Evolutionary conservation across 2,797 vertebrate genomes (phyloP), one percentile per base, ranked within the genome.

Genomic region (Naso thynnoides): DNA sequence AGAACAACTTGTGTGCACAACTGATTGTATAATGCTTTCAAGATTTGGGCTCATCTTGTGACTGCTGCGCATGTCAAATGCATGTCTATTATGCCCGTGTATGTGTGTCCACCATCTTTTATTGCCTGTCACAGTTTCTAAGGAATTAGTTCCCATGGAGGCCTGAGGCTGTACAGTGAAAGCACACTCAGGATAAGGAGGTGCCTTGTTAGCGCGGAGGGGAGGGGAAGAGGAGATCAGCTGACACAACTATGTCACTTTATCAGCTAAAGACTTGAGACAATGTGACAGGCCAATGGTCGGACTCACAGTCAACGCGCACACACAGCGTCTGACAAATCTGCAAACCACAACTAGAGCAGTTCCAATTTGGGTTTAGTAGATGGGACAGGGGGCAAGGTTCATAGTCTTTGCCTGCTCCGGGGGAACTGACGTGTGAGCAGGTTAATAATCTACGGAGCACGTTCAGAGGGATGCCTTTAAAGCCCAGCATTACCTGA

Each of bases 401-500:
- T 52, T 48, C 44, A 38, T 16, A 6, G 26, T 36, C 36, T 27
- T 73, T 59, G 81, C 72, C 6, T 62, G 67, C 60, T 66, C 64
- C 27, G 62, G n/a, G n/a, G 67, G 36, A 78, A 82, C 39, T 36
- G 42, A 65, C 49, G 58, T 63, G 66, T 65, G 59, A 73, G 63
- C 58, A 44, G 16, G 33, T 48, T 73, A 79, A 88, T 81, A 75
- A 90, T 80, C 80, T 83, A 50, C 54, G 50, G 56, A 76, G 79
- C 75, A 82, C 41, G 42, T 84, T 88, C 70, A 78, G 47, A 48
- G 78, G 73, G 73, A 80, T 64, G 86, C 74, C 82, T 81, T 80
- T 81, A 93, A 92, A 93, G 72, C 85, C 74, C 45, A 41, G 87
- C 73, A 86, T 93, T 89, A 91, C 86, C 85, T 86, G 89, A 91